These are phyloP conservation scores for Rhingia campestris DNA, from an alignment of 2,888 invertebrate genomes.

Conservation along the genomic window DNA sequence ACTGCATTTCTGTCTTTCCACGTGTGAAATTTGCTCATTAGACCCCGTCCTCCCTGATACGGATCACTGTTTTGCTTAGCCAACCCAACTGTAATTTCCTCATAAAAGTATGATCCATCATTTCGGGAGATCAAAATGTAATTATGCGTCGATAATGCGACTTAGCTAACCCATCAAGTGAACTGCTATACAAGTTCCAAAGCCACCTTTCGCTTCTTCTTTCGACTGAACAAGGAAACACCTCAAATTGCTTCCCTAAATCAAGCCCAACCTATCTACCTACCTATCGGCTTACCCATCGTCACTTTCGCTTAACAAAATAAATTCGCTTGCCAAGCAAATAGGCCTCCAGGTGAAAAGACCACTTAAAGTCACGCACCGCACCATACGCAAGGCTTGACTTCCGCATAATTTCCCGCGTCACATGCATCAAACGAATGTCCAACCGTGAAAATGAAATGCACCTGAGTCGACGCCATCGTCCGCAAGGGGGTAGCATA, in stretches of 20 bases:
- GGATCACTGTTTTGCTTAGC: too few relatives aligned
- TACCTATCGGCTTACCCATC: conserved; percentile 4
- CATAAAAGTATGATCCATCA: too few relatives aligned
- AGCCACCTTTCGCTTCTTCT: not conserved
- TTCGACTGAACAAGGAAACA: not conserved
- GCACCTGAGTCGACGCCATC: conserved; percentile 44
- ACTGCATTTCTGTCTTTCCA: too few relatives aligned
- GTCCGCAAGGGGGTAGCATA: not conserved
- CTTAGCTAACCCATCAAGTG: not conserved
- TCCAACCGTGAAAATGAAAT: conserved; percentile 48
- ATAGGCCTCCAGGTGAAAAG: conserved; percentile 1
- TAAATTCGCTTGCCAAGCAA: not conserved
- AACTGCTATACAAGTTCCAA: not conserved
- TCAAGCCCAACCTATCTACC: not conserved
- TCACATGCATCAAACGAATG: conserved; percentile 26
- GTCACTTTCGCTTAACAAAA: conserved; percentile 17
- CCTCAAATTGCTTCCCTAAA: conserved; percentile 22
- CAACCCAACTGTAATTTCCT: too few relatives aligned
- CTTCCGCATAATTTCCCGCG: conserved; percentile 54
- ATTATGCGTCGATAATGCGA: too few relatives aligned
- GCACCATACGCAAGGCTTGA: conserved; percentile 10
- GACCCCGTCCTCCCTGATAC: too few relatives aligned
- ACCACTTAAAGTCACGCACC: conserved; percentile 49
- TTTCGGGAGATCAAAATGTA: too few relatives aligned
- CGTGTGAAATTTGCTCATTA: too few relatives aligned